Percentiles rank a stretch among this genome's conserved stretches.
phyloP scores from a whole-genome alignment of 2,888 invertebrate genomes.

The Amaurobius ferox region DNA sequence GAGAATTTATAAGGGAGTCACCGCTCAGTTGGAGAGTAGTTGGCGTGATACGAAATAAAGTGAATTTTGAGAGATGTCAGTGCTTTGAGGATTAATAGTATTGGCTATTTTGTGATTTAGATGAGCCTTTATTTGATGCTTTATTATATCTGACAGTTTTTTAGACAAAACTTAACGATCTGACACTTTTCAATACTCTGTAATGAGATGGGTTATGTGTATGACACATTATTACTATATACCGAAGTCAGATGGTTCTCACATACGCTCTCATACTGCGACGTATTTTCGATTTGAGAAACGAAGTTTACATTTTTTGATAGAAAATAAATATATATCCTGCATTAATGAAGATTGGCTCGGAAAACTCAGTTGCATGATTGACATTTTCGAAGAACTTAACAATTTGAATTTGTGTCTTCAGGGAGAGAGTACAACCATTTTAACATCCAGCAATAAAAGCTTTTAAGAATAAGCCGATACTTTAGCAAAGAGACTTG shows the following conservation, averaged over 20 bases:
- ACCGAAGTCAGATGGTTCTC: not conserved
- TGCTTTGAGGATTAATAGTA: no score
- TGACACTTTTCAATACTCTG: slow-evolving; percentile 8
- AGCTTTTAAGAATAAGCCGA: not conserved
- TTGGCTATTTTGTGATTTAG: no score
- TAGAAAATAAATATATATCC: slow-evolving; percentile 24
- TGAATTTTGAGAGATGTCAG: no score
- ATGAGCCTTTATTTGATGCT: no score
- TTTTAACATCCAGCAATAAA: slow-evolving; percentile 8
- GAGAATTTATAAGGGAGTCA: no score
- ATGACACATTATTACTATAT: not conserved
- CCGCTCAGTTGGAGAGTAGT: no score
- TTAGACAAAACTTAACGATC: no score
- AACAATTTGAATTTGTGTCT: slow-evolving; percentile 19
- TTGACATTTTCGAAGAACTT: slow-evolving; percentile 33
- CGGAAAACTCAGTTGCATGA: slow-evolving; percentile 24
- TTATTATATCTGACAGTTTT: no score
- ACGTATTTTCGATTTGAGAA: slow-evolving; percentile 42
- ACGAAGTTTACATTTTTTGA: slow-evolving; percentile 8
- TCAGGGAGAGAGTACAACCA: slow-evolving; percentile 21
- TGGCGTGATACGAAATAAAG: no score
- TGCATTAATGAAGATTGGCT: slow-evolving; percentile 29
- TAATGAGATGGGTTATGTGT: not conserved
- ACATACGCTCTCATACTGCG: slow-evolving; percentile 9
- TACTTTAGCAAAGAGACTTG: slow-evolving; percentile 9